These are phyloP conservation scores for Herpailurus yagouaroundi DNA, from an alignment of 2,113 vertebrate species.

Conservation along the genomic window DNA sequence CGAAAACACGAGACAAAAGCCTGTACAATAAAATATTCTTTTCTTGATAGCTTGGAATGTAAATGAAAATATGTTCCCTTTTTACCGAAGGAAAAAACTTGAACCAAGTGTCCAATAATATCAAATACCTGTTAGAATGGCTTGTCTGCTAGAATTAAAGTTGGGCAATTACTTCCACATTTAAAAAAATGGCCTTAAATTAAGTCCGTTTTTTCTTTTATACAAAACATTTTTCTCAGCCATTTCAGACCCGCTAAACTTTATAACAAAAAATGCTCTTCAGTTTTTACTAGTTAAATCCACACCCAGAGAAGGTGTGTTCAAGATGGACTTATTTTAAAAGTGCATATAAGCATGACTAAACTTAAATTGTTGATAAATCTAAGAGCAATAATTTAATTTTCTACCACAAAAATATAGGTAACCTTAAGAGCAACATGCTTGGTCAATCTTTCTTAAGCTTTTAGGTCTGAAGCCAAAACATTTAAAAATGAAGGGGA, in stretches of 20 bases:
- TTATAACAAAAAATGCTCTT: slow-evolving; percentile 58
- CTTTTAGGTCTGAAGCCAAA: slow-evolving; percentile 57
- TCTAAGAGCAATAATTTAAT: slow-evolving; percentile 65
- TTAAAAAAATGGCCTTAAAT: slow-evolving; percentile 60
- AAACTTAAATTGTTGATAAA: slow-evolving; percentile 59
- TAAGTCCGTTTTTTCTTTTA: slow-evolving; percentile 28
- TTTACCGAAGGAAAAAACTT: not conserved
- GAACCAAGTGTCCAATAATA: slow-evolving; percentile 46
- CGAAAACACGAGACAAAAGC: slow-evolving; percentile 57
- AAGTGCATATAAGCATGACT: slow-evolving; percentile 65
- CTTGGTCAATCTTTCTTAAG: slow-evolving; percentile 64
- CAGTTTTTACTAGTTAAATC: slow-evolving; percentile 61
- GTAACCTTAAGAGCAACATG: slow-evolving; percentile 63
- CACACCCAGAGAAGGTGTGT: slow-evolving; percentile 46
- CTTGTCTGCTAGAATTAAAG: slow-evolving; percentile 67
- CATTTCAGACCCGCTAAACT: slow-evolving; percentile 60
- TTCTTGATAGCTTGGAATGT: slow-evolving; percentile 73
- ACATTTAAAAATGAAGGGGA: slow-evolving; percentile 19
- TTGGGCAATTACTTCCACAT: slow-evolving; percentile 56
- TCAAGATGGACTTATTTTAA: slow-evolving; percentile 66
- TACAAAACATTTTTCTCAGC: slow-evolving; percentile 24
- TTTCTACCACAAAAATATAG: slow-evolving; percentile 68
- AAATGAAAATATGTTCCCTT: slow-evolving; percentile 67
- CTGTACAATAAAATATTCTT: slow-evolving; percentile 57
- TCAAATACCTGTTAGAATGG: slow-evolving; percentile 53